Evolutionary conservation across 2,888 invertebrate species (phyloP).

Genomic region (Oxytorus armatus): DNA sequence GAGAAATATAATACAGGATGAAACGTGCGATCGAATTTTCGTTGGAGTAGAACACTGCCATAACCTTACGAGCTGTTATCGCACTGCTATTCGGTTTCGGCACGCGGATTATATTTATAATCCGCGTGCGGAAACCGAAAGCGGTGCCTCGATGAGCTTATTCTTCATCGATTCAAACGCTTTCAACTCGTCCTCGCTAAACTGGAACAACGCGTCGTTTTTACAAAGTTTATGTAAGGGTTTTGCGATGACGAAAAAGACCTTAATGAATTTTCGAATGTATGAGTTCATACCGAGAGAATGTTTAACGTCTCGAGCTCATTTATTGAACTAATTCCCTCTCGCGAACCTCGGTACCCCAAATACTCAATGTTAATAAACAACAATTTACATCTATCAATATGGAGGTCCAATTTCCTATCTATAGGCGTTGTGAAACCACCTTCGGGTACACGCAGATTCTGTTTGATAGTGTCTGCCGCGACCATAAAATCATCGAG

Average conservation of each 20-base stretch:
- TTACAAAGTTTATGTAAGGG: constrained; percentile 17
- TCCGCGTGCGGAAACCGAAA: too few species aligned
- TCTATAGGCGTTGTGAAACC: constrained; percentile 23
- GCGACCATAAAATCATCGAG: constrained; percentile 56
- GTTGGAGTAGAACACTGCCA: constrained; percentile 77
- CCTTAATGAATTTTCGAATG: constrained; percentile 5
- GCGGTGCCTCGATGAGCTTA: constrained; percentile 68
- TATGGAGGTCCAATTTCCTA: constrained; percentile 48
- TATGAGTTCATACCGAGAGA: constrained; percentile 43
- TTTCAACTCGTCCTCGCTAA: constrained; percentile 6
- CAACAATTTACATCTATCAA: constrained; percentile 69
- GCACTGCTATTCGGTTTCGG: constrained; percentile 78
- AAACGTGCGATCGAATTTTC: constrained; percentile 71
- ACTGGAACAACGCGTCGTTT: constrained; percentile 6
- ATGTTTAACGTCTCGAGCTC: constrained; percentile 62
- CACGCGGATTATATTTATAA: constrained; percentile 75
- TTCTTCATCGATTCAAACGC: constrained; percentile 38
- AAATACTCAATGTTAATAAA: constrained; percentile 64
- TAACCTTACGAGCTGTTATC: constrained; percentile 77
- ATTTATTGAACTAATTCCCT: constrained; percentile 65
- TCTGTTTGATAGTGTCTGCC: constrained; percentile 39
- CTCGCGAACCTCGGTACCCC: constrained; percentile 61
- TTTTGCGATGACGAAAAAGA: constrained; percentile 23
- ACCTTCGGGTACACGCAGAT: constrained; percentile 34
- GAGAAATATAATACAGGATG: constrained; percentile 79